A percentile compares a stretch with the other conserved stretches of the same genome.
These are phyloP conservation scores for Eonycteris spelaea DNA, from an alignment of 2,113 vertebrate genomes.

Conservation along the genomic window DNA sequence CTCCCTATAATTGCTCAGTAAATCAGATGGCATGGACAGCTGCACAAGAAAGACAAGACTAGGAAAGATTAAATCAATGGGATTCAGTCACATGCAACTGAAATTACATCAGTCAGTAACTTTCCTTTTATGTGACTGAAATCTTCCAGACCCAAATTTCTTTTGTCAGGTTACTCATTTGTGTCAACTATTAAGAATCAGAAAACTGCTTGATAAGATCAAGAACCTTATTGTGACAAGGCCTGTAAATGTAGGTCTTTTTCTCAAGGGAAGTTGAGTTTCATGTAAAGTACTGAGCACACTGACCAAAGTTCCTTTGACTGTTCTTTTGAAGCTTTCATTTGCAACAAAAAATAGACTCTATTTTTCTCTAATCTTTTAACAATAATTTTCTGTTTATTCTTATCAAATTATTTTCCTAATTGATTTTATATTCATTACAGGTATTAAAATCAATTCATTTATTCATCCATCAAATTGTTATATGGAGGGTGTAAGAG, in stretches of 20 bases:
- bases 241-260: constrained; percentile 80
- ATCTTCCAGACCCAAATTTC: constrained; percentile 77
- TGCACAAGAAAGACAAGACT: constrained; percentile 83
- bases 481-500: not conserved
- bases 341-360: constrained; percentile 59
- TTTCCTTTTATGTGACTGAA: constrained; percentile 88
- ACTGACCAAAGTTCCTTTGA: constrained; percentile 59
- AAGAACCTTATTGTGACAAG: constrained; percentile 85
- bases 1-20: constrained; percentile 79
- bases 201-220: constrained; percentile 88
- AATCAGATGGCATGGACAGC: constrained; percentile 83
- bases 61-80: constrained; percentile 85
- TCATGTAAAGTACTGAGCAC: constrained; percentile 54
- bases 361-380: not conserved
- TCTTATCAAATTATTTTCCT: not conserved
- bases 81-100: constrained; percentile 82
- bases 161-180: constrained; percentile 83
- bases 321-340: constrained; percentile 41
- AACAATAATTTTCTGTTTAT: not conserved
- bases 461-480: not conserved
- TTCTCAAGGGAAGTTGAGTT: constrained; percentile 81
- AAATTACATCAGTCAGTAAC: constrained; percentile 90
- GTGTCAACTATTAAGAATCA: constrained; percentile 88
- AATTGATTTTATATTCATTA: not conserved
- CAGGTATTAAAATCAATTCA: not conserved